Evolutionary conservation across 1,140 invertebrate genomes (phyloP), one percentile per base, ranked within the genome.

Genomic region (Drosophila kikkawai): DNA sequence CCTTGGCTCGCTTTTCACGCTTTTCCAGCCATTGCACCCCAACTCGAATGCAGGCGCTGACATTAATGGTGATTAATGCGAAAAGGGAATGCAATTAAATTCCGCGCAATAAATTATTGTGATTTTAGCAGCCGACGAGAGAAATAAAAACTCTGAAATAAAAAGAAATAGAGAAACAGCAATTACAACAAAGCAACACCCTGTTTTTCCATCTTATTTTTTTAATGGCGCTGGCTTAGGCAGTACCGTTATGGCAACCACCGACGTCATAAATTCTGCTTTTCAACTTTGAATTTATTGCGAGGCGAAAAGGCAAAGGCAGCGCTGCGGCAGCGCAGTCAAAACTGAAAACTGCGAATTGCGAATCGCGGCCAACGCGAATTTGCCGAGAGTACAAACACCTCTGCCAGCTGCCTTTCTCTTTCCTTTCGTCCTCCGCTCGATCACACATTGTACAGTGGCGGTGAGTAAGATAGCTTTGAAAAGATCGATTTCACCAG

Each of bases 11-110:
- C 70, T 90, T 88, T 90, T 81, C 85, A 79, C 85, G 85, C 85
- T 88, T 90, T 90, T 90, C 85, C 85, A 82, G 78, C 29, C 81
- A 69, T 70, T 82, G 81, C 81, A 90, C 85, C 51, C 44, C 66
- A 55, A 39, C 34, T 50, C 47, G 39, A 67, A 44, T 70, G 67
- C 67, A 70, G 74, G 41, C 59, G 29, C 75, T 82, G 85, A 90
- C 85, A 90, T 90, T 90, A 90, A 90, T 90, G 81, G 87, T 90
- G 85, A 90, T 90, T 70, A 85, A 90, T 90, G 85, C 39, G 69
- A 79, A 75, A 79, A 79, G 47, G 70, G 69, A 81, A 69, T 45
- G 79, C 82, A 79, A 88, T 88, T 85, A 81, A 85, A 88, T 81
- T 81, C 77, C 41, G 44, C 60, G 61, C 68, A 60, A 76, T 90